Percentiles rank a stretch among this genome's conserved stretches.
These are phyloP conservation scores for Ophion costatus DNA, from an alignment of 2,888 invertebrate species.

Conservation along the genomic window DNA sequence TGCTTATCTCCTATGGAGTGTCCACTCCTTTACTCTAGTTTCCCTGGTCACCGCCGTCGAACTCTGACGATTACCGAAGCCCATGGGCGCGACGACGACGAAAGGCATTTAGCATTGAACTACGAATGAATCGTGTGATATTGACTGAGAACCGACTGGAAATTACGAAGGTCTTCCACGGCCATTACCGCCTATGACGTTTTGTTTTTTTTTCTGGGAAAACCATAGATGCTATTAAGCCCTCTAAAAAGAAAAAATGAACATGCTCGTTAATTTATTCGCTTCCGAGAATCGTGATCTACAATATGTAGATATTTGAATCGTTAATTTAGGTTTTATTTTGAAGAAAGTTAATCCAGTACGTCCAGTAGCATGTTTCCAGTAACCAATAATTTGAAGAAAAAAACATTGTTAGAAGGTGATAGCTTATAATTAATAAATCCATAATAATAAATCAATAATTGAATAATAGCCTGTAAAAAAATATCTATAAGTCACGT, in stretches of 20 bases:
- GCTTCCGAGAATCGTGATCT: neutral
- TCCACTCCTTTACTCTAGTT: too few relatives aligned
- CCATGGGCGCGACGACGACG: conserved; percentile 32
- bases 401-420: too few relatives aligned
- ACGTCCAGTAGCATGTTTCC: too few relatives aligned
- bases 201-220: conserved; percentile 9
- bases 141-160: conserved; percentile 51
- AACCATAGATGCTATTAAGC: neutral
- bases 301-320: neutral
- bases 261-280: neutral
- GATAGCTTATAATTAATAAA: too few relatives aligned
- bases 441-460: too few relatives aligned
- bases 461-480: too few relatives aligned
- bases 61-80: conserved; percentile 32
- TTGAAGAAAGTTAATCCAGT: neutral
- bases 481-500: too few relatives aligned
- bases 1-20: too few relatives aligned
- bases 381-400: too few relatives aligned
- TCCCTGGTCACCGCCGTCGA: conserved; percentile 3
- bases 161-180: conserved; percentile 47
- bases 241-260: conserved; percentile 2
- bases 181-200: conserved; percentile 25
- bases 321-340: neutral
- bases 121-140: conserved; percentile 37
- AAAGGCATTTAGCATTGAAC: conserved; percentile 15